These are phyloP conservation scores for Drosophila baimaii DNA, from an alignment of 1,140 invertebrate species.

Conservation along the genomic window DNA sequence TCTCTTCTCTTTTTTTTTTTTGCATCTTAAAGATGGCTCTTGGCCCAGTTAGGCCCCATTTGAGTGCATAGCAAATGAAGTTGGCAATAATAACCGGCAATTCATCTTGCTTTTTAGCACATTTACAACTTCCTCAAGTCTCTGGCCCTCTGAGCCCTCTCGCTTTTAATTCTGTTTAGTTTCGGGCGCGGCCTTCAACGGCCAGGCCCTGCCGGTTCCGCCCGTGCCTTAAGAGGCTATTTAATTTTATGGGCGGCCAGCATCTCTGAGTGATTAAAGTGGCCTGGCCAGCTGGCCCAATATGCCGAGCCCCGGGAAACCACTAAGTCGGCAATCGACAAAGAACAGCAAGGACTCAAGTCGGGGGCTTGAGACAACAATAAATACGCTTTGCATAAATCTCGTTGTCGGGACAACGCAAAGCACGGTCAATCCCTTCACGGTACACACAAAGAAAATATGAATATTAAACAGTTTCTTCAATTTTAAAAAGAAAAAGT, in stretches of 20 bases:
- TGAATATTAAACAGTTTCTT: no score
- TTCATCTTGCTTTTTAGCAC: conserved; percentile 72
- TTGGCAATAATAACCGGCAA: conserved; percentile 68
- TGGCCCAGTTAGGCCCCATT: conserved; percentile 14
- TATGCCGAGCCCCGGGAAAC: conserved; percentile 6
- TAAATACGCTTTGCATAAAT: conserved; percentile 76
- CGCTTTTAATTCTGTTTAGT: conserved; percentile 24
- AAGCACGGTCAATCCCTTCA: conserved; percentile 17
- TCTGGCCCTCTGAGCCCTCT: not conserved
- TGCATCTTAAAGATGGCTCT: conserved; percentile 52
- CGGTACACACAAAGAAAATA: conserved; percentile 7
- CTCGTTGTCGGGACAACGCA: conserved; percentile 40
- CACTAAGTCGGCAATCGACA: conserved; percentile 46
- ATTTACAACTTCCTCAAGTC: conserved; percentile 57
- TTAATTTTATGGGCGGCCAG: conserved; percentile 55
- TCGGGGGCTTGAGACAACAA: conserved; percentile 46
- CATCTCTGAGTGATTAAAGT: conserved; percentile 40
- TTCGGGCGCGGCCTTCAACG: not conserved
- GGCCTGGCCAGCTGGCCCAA: conserved; percentile 13
- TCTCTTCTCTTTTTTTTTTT: not conserved
- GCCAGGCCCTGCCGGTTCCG: not conserved
- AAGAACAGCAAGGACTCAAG: conserved; percentile 23
- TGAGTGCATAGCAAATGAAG: conserved; percentile 54
- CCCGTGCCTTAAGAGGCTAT: conserved; percentile 17
- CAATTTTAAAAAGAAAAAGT: not conserved